phyloP scores from a whole-genome alignment of 2,113 vertebrate species.

The Xenopus borealis region DNA sequence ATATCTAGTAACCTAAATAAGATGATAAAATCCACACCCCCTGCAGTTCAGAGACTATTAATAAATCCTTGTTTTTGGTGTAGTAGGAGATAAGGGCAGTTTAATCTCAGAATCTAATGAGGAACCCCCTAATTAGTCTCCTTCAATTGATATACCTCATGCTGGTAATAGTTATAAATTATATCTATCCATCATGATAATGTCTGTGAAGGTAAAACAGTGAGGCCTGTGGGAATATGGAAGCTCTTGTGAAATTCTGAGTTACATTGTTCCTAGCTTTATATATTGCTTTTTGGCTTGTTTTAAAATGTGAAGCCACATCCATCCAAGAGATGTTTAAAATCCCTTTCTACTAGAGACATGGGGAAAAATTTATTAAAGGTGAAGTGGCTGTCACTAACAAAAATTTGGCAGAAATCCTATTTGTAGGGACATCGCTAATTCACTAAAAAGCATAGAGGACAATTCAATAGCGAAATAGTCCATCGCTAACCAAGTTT shows the following conservation, averaged over 20 bases:
- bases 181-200: conserved; percentile 18
- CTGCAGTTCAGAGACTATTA: conserved; percentile 29
- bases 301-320: not conserved
- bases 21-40: conserved; percentile 28
- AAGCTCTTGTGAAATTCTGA: not conserved
- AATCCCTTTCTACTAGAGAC: too few relatives aligned
- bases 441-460: too few relatives aligned
- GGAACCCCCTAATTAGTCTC: conserved; percentile 26
- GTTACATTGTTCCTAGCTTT: not conserved
- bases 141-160: conserved; percentile 33
- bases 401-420: too few relatives aligned
- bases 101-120: conserved; percentile 35
- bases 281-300: conserved; percentile 13
- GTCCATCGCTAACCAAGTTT: too few relatives aligned
- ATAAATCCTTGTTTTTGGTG: conserved; percentile 27
- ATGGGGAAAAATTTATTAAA: too few relatives aligned
- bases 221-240: not conserved
- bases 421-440: too few relatives aligned
- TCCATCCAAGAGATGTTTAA: too few relatives aligned
- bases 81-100: conserved; percentile 20
- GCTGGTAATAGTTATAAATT: conserved; percentile 36
- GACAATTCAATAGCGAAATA: too few relatives aligned
- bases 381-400: too few relatives aligned
- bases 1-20: conserved; percentile 18
- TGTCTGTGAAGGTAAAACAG: conserved; percentile 17